These are phyloP conservation scores for Synanthedon andrenaeformis DNA, from an alignment of 2,888 invertebrate genomes.

Conservation along the genomic window DNA sequence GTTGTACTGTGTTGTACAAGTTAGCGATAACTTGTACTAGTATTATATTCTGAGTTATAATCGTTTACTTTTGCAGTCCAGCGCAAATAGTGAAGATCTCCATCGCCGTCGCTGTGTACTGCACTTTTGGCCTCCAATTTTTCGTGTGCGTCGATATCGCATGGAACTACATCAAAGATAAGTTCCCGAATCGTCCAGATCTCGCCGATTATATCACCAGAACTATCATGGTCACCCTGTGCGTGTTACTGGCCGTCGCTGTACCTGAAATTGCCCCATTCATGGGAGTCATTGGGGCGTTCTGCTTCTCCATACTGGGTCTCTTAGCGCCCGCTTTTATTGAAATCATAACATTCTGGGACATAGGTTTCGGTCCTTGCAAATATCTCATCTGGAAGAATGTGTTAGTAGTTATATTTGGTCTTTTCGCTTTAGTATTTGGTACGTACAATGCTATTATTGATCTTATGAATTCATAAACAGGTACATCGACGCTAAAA, in stretches of 20 bases:
- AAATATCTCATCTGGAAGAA: slow-evolving; percentile 86
- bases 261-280: slow-evolving; percentile 91
- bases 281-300: slow-evolving; percentile 92
- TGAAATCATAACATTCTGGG: slow-evolving; percentile 88
- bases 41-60: too few species aligned
- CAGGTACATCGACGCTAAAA: too few species aligned
- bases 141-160: slow-evolving; percentile 95
- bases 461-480: slow-evolving; percentile 1
- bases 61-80: slow-evolving; percentile 66
- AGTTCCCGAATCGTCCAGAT: slow-evolving; percentile 74
- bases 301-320: slow-evolving; percentile 92
- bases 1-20: too few species aligned
- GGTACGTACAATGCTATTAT: slow-evolving; percentile 69
- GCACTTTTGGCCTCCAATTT: slow-evolving; percentile 96
- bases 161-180: slow-evolving; percentile 85
- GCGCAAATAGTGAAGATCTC: slow-evolving; percentile 88
- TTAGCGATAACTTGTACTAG: too few species aligned
- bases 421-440: slow-evolving; percentile 83
- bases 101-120: slow-evolving; percentile 91
- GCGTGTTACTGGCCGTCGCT: slow-evolving; percentile 83
- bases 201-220: slow-evolving; percentile 82
- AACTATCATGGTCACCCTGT: slow-evolving; percentile 74
- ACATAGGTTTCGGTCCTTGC: slow-evolving; percentile 79
- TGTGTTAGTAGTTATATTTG: slow-evolving; percentile 78
- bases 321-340: slow-evolving; percentile 88